phyloP scores from a whole-genome alignment of 2,888 invertebrate species.

The Chalcosyrphus nemorum region DNA sequence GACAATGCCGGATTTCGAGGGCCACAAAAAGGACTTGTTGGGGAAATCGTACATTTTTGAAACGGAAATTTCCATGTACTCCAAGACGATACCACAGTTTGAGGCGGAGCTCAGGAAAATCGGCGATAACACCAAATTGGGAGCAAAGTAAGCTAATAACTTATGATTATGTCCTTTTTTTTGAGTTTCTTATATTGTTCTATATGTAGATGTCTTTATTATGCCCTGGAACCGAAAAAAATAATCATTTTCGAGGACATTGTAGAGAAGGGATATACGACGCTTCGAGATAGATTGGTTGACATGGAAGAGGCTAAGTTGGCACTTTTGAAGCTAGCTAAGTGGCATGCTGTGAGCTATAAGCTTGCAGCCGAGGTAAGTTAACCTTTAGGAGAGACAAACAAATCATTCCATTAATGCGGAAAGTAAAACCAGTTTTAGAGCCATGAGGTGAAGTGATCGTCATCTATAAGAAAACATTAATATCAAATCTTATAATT shows the following conservation, averaged over 20 bases:
- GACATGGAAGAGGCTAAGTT: slow-evolving; percentile 60
- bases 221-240: slow-evolving; percentile 49
- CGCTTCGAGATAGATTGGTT: slow-evolving; percentile 45
- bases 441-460: too few species aligned
- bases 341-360: slow-evolving; percentile 71
- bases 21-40: slow-evolving; percentile 75
- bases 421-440: too few species aligned
- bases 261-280: slow-evolving; percentile 39
- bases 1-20: slow-evolving; percentile 76
- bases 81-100: slow-evolving; percentile 75
- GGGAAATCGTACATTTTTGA: slow-evolving; percentile 74
- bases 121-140: slow-evolving; percentile 74
- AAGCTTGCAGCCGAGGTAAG: slow-evolving; percentile 68
- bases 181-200: too few species aligned
- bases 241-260: slow-evolving; percentile 71
- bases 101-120: slow-evolving; percentile 73
- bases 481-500: too few species aligned
- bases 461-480: too few species aligned
- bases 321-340: slow-evolving; percentile 68
- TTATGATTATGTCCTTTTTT: too few species aligned
- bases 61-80: slow-evolving; percentile 77
- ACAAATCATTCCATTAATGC: too few species aligned
- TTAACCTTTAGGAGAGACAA: too few species aligned
- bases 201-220: slow-evolving; percentile 53
- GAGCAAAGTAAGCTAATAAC: slow-evolving; percentile 67